These are phyloP conservation scores for Sicus ferrugineus DNA, from an alignment of 2,888 invertebrate genomes.

Conservation along the genomic window DNA sequence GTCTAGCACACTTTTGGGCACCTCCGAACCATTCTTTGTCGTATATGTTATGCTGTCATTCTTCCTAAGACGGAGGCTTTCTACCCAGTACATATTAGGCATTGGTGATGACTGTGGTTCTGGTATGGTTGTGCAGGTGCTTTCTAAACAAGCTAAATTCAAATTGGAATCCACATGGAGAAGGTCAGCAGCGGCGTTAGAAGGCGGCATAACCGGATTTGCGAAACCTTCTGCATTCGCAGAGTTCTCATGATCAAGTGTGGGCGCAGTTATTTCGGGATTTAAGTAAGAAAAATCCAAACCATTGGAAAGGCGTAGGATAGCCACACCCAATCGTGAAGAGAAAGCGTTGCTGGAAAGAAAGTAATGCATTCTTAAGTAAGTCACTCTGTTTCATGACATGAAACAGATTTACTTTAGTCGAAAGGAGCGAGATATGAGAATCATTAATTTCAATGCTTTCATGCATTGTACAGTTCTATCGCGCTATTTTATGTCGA, in stretches of 20 bases:
- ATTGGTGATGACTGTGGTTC: constrained; percentile 56
- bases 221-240: constrained; percentile 55
- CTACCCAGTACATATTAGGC: constrained; percentile 55
- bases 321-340: constrained; percentile 87
- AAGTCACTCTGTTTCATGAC: no score
- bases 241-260: constrained; percentile 50
- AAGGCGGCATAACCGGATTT: constrained; percentile 54
- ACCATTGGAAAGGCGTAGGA: constrained; percentile 85
- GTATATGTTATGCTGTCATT: constrained; percentile 67
- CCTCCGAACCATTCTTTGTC: constrained; percentile 69
- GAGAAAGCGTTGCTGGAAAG: constrained; percentile 85
- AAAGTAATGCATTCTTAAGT: not conserved
- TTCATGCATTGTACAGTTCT: no score
- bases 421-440: not conserved
- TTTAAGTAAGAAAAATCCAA: constrained; percentile 75
- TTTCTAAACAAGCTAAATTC: constrained; percentile 69
- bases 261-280: constrained; percentile 50
- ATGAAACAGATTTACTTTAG: not conserved
- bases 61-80: constrained; percentile 54
- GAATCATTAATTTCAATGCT: no score
- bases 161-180: constrained; percentile 79
- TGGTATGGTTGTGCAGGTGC: constrained; percentile 54
- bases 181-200: constrained; percentile 57
- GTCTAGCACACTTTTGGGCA: constrained; percentile 73
- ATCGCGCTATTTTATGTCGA: no score